Conservation (phyloP, 23 tunicate species). For the Botrylloides violaceus region DNA sequence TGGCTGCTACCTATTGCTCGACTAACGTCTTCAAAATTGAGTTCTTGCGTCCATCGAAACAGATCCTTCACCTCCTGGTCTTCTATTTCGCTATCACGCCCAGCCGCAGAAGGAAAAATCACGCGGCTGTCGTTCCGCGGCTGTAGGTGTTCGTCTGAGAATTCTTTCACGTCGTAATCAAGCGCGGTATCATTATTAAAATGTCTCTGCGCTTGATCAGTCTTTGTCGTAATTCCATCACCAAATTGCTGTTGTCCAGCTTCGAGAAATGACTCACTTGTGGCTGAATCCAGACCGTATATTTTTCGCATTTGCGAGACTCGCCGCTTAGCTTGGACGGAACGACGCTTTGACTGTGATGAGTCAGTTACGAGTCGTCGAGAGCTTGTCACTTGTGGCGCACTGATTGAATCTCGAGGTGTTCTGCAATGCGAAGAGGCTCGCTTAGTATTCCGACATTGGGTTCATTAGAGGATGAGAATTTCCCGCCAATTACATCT, state of each 20-base stretch:
- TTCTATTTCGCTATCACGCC: slow-evolving; percentile 45
- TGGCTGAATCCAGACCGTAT: slow-evolving; percentile 20
- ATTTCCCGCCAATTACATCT: no score
- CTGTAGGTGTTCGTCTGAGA: not conserved
- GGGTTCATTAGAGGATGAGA: no score
- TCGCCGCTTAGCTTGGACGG: slow-evolving; percentile 58
- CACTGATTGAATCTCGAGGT: slow-evolving; percentile 3
- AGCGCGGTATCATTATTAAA: not conserved
- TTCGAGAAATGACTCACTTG: not conserved
- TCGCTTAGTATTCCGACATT: no score
- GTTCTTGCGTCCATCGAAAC: slow-evolving; percentile 74
- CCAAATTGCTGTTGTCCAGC: slow-evolving; percentile 31
- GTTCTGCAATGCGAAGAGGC: no score
- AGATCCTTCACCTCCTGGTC: slow-evolving; percentile 71
- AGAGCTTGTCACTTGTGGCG: not conserved
- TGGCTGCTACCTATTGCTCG: slow-evolving; percentile 5
- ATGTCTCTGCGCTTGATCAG: not conserved
- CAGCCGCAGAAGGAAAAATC: slow-evolving; percentile 18
- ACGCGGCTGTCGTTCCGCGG: not conserved
- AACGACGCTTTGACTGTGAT: slow-evolving; percentile 44
- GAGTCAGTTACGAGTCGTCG: not conserved
- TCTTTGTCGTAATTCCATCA: slow-evolving; percentile 10
- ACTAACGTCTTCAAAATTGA: slow-evolving; percentile 67
- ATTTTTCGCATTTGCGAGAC: slow-evolving; percentile 63
- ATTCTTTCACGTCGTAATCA: not conserved